A percentile compares a stretch with the other conserved stretches of the same genome.
These are phyloP conservation scores for Euplexia lucipara DNA, from an alignment of 2,888 invertebrate species.

Conservation along the genomic window DNA sequence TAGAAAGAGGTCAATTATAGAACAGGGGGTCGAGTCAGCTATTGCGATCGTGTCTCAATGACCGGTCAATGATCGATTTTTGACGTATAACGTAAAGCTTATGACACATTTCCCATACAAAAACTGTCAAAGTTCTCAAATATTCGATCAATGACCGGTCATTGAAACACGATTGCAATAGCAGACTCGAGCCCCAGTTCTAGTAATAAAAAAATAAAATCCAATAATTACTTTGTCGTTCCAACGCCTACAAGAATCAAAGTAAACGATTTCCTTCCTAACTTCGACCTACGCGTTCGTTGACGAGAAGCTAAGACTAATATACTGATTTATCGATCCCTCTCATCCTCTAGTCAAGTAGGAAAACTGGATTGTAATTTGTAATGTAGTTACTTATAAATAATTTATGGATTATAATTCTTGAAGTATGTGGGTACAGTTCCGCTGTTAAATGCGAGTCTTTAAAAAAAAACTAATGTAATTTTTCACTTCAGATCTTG, in stretches of 20 bases:
- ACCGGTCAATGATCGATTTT: no score
- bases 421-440: background rate
- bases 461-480: no score
- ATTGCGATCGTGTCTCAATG: no score
- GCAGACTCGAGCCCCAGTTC: no score
- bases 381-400: conserved; percentile 24
- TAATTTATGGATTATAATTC: conserved; percentile 28
- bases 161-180: no score
- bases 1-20: no score
- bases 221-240: conserved; percentile 17
- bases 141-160: no score
- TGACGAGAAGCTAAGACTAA: conserved; percentile 45
- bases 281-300: conserved; percentile 32
- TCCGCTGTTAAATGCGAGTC: background rate
- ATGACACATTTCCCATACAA: no score
- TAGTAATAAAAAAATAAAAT: background rate
- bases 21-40: no score
- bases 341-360: conserved; percentile 18
- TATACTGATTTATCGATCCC: conserved; percentile 54
- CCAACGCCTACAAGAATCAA: conserved; percentile 27
- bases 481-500: no score
- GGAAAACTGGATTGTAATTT: conserved; percentile 36
- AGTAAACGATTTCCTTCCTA: conserved; percentile 20
- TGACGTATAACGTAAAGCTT: no score
- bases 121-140: no score